A percentile compares a stretch with the other conserved stretches of the same genome.
These are phyloP conservation scores for Pagrus major DNA, from an alignment of 2,113 vertebrate genomes.

Conservation along the genomic window DNA sequence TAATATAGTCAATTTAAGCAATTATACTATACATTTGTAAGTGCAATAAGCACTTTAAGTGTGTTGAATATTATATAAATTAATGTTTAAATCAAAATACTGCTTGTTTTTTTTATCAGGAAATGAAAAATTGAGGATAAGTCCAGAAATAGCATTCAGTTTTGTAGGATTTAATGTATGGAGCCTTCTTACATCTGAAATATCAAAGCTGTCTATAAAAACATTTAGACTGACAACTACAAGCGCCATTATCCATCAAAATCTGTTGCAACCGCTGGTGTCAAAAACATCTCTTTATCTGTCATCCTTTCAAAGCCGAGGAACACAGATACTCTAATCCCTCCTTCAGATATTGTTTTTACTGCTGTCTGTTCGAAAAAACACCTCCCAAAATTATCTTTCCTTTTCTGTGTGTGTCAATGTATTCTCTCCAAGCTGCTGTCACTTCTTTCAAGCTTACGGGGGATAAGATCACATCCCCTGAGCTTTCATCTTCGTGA, in stretches of 20 bases:
- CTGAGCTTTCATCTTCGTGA: constrained; percentile 63
- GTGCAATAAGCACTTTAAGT: background rate
- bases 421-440: constrained; percentile 44
- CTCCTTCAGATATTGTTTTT: constrained; percentile 64
- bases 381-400: constrained; percentile 45
- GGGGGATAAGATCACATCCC: constrained; percentile 58
- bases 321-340: constrained; percentile 59
- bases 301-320: constrained; percentile 56
- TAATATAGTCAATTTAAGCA: background rate
- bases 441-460: constrained; percentile 58
- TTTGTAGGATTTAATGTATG: background rate
- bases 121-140: background rate
- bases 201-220: constrained; percentile 26
- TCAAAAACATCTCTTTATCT: constrained; percentile 53
- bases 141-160: constrained; percentile 4
- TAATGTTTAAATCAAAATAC: background rate
- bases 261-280: constrained; percentile 41
- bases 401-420: constrained; percentile 39
- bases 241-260: constrained; percentile 42
- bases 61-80: background rate
- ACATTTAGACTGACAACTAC: constrained; percentile 31
- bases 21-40: background rate
- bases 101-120: background rate
- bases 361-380: constrained; percentile 34
- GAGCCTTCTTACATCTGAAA: background rate